Evolutionary conservation across 2,113 vertebrate genomes (phyloP), one percentile per base, ranked within the genome.

Genomic region (Gambusia holbrooki): DNA sequence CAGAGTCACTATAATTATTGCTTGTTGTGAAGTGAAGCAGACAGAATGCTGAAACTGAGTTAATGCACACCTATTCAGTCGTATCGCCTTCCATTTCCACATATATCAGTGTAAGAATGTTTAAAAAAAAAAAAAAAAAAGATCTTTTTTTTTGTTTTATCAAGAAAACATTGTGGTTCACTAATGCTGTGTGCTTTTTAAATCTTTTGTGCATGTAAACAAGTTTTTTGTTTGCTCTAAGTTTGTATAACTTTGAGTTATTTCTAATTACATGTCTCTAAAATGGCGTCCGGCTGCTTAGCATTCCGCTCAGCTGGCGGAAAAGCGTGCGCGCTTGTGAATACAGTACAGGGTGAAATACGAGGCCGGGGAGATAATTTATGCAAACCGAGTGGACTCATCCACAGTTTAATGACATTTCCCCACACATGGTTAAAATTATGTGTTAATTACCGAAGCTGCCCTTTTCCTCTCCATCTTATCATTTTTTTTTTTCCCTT

Each of bases 391-490:
- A 71, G 64, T 67, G 77, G 37, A 62, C 37, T 81, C 60, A 54
- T 10, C 74, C 69, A 17, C 68, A 66, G 68, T 67, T 69, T 58
- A 3, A 40, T 85, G 70, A 77, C 68, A 80, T 79, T 84, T 79
- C 77, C 51, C 51, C 66, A 77, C 65, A 37, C 15, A 37, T 69
- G 65, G 22, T 6, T 42, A 62, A 65, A 22, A 22, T 72, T 51
- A 13, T 58, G 51, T 58, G 78, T 80, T 90, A 86, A 89, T 84
- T 78, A 84, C 37, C 70, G 32, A 42, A 28, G 5, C 14, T 42
- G 48, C 40, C 66, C 71, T 74, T 76, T 32, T 66, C 15, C 35
- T 67, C 19, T 25, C 27, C 7, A 9, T 37, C 35, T 66, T 7
- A 0, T 29, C n/a, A 3, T 69, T 13, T 37, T 17, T 14, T 45